Base-by-base conservation (phyloP, 2,797 vertebrate genomes). In the Masticophis lateralis region DNA sequence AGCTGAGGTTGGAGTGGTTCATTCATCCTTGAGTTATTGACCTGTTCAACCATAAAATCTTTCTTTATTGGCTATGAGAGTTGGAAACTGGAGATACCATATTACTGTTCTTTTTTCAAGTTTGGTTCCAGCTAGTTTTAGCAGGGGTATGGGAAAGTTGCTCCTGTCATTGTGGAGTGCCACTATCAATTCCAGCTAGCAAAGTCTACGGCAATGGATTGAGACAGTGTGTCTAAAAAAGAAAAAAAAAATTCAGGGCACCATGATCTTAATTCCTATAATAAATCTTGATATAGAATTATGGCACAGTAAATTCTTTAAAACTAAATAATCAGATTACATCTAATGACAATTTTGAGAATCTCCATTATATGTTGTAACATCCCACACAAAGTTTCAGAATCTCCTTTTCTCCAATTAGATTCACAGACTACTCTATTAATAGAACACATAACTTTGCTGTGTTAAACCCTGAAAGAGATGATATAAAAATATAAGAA, bases 341-440 rank as follows among this genome's bases (percentile, higher is more conserved):
- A 37, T n/a, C 66, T 53, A 55, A 47, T 43, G 22, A 74, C 8
- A 90, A 0, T 13, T 55, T 66, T 18, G 11, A 32, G 0, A 0
- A 86, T 57, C 6, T 55, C 0, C 0, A 92, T 57, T 37, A 53
- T 18, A 93, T 4, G 18, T 6, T 5, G 10, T 32, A 57, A 25
- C 25, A 61, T 6, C 92, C 90, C 0, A 53, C 0, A 0, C 4
- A 61, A 0, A 13, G 12, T 61, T 95, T 91, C 87, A 28, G 55
- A 91, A 10, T 20, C 8, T n/a, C n/a, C 4, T 86, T 43, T 94
- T 86, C 74, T 93, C 74, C 94, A 92, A n/a, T 13, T 9, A 92
- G 93, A 94, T 27, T 93, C 60, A 79, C 51, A 90, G 28, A 90
- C 79, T 32, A 88, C 11, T 37, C 0, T 86, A 56, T 4, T 55